Evolutionary conservation across 2,888 invertebrate genomes (phyloP).

Genomic region (Lasioglossum oenotherae): DNA sequence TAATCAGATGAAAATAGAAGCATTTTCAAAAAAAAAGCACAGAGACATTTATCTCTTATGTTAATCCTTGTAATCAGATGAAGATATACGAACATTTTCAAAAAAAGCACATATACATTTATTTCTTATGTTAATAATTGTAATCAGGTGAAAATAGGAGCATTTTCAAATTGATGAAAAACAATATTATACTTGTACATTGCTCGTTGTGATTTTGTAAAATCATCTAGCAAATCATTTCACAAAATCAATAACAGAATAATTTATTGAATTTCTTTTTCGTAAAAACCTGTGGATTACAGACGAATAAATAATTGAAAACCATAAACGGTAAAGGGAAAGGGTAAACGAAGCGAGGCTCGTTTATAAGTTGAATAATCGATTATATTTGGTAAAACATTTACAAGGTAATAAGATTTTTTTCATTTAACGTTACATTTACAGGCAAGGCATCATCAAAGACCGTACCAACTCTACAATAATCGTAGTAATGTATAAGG

Average conservation of each 20-base stretch:
- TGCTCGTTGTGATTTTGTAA: background rate
- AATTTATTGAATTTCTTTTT: too few relatives aligned
- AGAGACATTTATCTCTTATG: background rate
- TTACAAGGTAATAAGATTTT: constrained; percentile 84
- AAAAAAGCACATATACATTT: too few relatives aligned
- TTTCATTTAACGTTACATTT: constrained; percentile 82
- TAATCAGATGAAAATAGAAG: background rate
- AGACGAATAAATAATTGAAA: background rate
- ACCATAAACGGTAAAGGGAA: background rate
- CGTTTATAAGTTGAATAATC: constrained; percentile 80
- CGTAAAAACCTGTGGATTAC: background rate
- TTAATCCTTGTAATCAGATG: too few relatives aligned
- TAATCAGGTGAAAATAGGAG: background rate
- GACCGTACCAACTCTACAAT: constrained; percentile 83
- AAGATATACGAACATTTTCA: too few relatives aligned
- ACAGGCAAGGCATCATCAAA: constrained; percentile 84
- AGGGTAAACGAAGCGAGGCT: background rate
- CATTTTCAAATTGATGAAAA: background rate
- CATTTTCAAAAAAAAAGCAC: background rate
- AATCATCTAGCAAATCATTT: background rate
- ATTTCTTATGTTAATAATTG: background rate
- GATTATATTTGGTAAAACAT: constrained; percentile 85
- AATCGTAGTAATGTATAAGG: constrained; percentile 80
- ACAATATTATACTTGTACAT: background rate
- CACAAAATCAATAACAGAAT: background rate